Conservation (phyloP, 2,113 vertebrate genomes). For the Tenebrosternarchus preto region DNA sequence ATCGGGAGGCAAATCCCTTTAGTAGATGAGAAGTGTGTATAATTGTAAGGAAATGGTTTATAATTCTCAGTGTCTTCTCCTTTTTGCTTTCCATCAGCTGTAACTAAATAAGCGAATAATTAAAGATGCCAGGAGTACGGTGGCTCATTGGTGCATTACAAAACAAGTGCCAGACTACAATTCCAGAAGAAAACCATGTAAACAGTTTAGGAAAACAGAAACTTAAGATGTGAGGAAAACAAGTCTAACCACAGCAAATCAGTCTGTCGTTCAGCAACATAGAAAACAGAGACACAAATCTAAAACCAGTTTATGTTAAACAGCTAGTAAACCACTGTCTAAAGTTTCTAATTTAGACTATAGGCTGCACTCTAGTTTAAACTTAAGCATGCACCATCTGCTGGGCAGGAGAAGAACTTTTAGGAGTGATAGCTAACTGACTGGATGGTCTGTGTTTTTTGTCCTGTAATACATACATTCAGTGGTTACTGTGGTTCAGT, state of each 20-base stretch:
- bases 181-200: conserved; percentile 4
- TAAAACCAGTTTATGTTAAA: neutral
- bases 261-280: neutral
- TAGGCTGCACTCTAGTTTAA: no score
- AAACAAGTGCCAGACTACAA: conserved; percentile 20
- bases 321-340: no score
- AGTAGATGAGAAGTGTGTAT: conserved; percentile 69
- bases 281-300: neutral
- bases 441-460: no score
- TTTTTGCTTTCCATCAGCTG: conserved; percentile 61
- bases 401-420: no score
- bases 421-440: no score
- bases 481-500: no score
- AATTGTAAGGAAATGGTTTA: conserved; percentile 69
- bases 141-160: conserved; percentile 32
- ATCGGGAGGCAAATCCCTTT: conserved; percentile 74
- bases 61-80: conserved; percentile 64
- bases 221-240: neutral
- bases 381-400: no score
- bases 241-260: conserved; percentile 6
- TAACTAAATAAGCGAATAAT: conserved; percentile 61
- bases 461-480: no score
- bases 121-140: conserved; percentile 47
- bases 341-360: no score
- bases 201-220: conserved; percentile 21